A percentile compares a stretch with the other conserved stretches of the same genome.
Evolutionary conservation across 2,797 vertebrate genomes (phyloP).

Genomic region (Lithobates pipiens): DNA sequence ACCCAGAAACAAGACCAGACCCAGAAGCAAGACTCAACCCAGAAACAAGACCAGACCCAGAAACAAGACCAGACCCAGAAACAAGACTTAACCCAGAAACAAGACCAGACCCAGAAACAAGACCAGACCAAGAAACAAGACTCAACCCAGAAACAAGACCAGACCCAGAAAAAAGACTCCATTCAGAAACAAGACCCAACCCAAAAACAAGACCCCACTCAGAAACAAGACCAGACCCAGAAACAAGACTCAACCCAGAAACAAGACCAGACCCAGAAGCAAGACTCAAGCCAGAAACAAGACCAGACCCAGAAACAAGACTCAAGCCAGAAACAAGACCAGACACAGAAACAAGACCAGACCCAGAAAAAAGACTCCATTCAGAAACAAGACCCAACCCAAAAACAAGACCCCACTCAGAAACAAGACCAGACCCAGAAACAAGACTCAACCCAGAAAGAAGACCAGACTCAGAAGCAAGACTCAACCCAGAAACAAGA

Average conservation of each 20-base stretch:
- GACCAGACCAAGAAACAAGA: not conserved
- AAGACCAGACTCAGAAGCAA: not conserved
- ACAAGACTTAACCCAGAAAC: not conserved
- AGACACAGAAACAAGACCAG: not conserved
- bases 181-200: too few species aligned
- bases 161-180: too few species aligned
- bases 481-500: not conserved
- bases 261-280: too few species aligned
- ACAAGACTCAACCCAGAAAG: not conserved
- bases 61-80: not conserved
- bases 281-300: too few species aligned
- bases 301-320: too few species aligned
- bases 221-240: not conserved
- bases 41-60: not conserved
- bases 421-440: not conserved
- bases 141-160: too few species aligned
- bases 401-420: not conserved
- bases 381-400: not conserved
- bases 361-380: not conserved
- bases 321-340: not conserved
- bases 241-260: not conserved
- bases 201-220: too few species aligned
- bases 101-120: not conserved
- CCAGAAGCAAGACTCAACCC: not conserved
- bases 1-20: not conserved